Base-by-base conservation (phyloP, 92 coral and sea anemone species). In the Pocillopora grandis region DNA sequence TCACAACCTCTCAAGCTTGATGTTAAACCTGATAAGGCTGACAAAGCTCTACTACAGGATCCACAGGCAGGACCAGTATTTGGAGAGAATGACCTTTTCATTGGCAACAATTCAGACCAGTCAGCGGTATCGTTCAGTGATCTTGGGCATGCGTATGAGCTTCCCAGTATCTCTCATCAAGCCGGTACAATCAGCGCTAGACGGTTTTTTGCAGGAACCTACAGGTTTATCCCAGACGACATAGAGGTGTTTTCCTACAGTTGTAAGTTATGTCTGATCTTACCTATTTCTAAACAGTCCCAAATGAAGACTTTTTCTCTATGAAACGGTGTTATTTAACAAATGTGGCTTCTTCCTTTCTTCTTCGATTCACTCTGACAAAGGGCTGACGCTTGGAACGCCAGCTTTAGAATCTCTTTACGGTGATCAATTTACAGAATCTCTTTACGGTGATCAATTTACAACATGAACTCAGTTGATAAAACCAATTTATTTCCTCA, bases 1-100 rank as follows among this genome's bases (percentile, higher is more conserved):
- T 52, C 83, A 52, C 86, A 36, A n/a, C 97, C 94, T 42, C 76
- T 91, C 59, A 86, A 89, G 77, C 88, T 93, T 63, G 66, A 76
- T 21, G 42, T 77, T 58, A 83, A 69, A n/a, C 58, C 62, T 7
- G 64, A 67, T 13, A 76, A 75, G 52, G 16, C 62, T 27, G 64
- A 17, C 13, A 76, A 66, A 63, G 94, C 91, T 2, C 80, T 88
- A 13, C 12, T 13, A 23, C 66, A 69, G 9, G 83, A 77, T 35
- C 58, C 76, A 36, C 35, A 66, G 16, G 69, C 90, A 71, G 87
- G 90, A 73, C 94, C 94, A 3, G 66, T 55, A 9, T 91, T 91
- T 88, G 94, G 94, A 14, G 79, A 42, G 19, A 78, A 52, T 18
- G 94, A 91, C 62, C 71, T 91, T 16, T 57, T 66, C 88, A 84